phyloP scores from a whole-genome alignment of 37 sponge, comb jelly and placozoan genomes.

The Diacarnus erythraeanus region DNA sequence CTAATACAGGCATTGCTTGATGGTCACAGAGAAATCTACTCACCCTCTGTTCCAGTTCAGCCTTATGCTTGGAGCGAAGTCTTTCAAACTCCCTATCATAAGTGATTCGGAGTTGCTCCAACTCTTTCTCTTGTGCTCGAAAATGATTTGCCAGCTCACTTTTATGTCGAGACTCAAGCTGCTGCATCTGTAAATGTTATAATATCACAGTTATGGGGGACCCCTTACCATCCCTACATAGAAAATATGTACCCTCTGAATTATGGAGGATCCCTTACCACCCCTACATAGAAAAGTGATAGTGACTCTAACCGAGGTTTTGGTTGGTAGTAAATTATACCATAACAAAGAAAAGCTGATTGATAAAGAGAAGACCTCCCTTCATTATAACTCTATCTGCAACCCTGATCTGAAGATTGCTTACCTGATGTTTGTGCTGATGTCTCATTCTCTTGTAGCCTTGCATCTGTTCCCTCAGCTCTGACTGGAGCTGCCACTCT shows the following conservation, averaged over 20 bases:
- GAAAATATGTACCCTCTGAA: no score
- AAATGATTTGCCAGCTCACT: constrained; percentile 66
- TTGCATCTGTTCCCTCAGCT: constrained; percentile 93
- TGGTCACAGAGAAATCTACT: constrained; percentile 1
- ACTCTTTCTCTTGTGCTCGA: constrained; percentile 76
- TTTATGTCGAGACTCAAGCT: constrained; percentile 78
- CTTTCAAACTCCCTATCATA: constrained; percentile 85
- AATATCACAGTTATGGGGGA: no score
- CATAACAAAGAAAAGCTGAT: no score
- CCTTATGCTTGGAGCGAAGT: constrained; percentile 56
- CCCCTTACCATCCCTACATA: no score
- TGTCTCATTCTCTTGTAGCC: constrained; percentile 96
- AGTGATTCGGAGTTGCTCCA: constrained; percentile 69
- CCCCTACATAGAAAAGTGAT: no score
- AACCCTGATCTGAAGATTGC: no score
- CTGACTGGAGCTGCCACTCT: constrained; percentile 84
- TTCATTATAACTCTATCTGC: no score
- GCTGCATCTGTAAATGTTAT: constrained; percentile 73
- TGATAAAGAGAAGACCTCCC: no score
- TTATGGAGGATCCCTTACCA: no score
- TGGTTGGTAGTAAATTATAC: no score
- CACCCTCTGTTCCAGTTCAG: constrained; percentile 84
- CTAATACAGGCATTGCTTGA: constrained; percentile 2
- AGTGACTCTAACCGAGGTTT: no score
- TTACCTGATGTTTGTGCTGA: constrained; percentile 89